Evolutionary conservation across 2,888 invertebrate genomes (phyloP).

Genomic region (Drosophila sordidula): DNA sequence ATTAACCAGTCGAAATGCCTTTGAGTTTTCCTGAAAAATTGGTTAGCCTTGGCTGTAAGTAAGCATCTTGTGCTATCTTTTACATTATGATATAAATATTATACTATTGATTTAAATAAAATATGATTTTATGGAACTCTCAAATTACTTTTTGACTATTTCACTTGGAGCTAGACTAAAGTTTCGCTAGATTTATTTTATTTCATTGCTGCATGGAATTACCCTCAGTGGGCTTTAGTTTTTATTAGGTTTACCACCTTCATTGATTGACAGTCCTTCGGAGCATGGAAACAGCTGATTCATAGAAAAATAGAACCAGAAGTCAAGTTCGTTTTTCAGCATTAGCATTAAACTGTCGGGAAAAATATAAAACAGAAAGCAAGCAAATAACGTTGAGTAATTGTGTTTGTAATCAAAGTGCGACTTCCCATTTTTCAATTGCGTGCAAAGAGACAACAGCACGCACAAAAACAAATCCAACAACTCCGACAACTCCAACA

Average conservation of each 20-base stretch:
- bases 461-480: slow-evolving; percentile 13
- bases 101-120: slow-evolving; percentile 41
- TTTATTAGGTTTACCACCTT: slow-evolving; percentile 1
- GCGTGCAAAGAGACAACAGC: slow-evolving; percentile 27
- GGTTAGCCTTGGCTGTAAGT: slow-evolving; percentile 21
- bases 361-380: slow-evolving; percentile 4
- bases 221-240: slow-evolving; percentile 12
- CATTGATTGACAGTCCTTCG: slow-evolving; percentile 11
- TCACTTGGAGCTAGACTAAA: too few species aligned
- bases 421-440: slow-evolving; percentile 38
- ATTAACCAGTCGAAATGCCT: slow-evolving; percentile 18
- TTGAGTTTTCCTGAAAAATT: slow-evolving; percentile 16
- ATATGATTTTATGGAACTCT: slow-evolving; percentile 39
- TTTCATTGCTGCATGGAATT: slow-evolving; percentile 19
- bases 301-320: neutral
- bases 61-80: slow-evolving; percentile 28
- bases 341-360: slow-evolving; percentile 5
- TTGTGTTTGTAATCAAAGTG: slow-evolving; percentile 59
- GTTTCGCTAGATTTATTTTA: neutral
- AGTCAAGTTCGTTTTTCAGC: slow-evolving; percentile 1
- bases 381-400: slow-evolving; percentile 62
- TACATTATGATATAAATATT: slow-evolving; percentile 29
- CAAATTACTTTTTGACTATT: neutral
- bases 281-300: slow-evolving; percentile 11
- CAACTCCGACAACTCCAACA: slow-evolving; percentile 17